Base-by-base conservation (phyloP, 1,140 invertebrate species). In the Ceratitis capitata region DNA sequence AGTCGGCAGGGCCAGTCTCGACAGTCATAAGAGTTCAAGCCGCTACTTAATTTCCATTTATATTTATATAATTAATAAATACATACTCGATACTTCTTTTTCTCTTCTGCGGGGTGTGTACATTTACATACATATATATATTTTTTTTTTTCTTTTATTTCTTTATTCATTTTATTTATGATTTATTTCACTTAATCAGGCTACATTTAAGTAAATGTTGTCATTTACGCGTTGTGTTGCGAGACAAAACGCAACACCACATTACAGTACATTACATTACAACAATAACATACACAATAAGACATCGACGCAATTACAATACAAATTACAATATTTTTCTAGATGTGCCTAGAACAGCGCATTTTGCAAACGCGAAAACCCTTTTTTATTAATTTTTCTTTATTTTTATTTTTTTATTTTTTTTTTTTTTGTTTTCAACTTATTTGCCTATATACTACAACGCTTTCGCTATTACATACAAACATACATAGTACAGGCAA, bases 271-370 rank as follows among this genome's bases (percentile, higher is more conserved):
- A 69, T 69, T 45, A 78, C 69, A 78, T 78, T 78, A 78, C 39
- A 78, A 78, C 69, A 78, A 78, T 26, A 78, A 78, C 69, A 78
- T 78, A 78, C 69, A 78, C 69, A 78, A 78, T 78, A 78, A 78
- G 42, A 78, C 69, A 78, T 78, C 69, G 69, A 78, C 69, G 69
- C 69, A 78, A 78, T 45, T 78, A 78, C 69, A 78, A 78, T 78
- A 78, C 69, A 78, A 78, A 78, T 74, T 78, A 78, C 69, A 78
- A 78, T 78, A 7, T 35, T 12, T 78, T 45, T 78, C 69, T 78
- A 78, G 69, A 45, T 78, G 39, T 78, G 35, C 69, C 69, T 78
- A 78, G 69, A 78, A 78, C 35, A 78, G 69, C 69, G 69, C 23
- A 78, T 78, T 45, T 78, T 78, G 69, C 69, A 42, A 78, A 78